phyloP scores from a whole-genome alignment of 2,113 vertebrate genomes.

The Urocitellus parryii region DNA sequence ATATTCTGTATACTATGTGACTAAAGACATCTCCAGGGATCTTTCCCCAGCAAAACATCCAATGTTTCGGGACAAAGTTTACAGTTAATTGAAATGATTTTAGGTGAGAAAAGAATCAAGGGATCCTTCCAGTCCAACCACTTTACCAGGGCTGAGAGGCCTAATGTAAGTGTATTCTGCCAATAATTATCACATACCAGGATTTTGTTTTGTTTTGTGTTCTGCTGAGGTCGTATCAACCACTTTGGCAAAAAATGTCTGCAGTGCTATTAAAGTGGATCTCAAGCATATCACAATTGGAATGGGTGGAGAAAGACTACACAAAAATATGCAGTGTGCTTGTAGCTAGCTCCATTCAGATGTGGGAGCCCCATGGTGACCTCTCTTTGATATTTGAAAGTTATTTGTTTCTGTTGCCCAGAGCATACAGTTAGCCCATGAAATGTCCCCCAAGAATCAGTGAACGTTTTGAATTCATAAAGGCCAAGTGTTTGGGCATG shows the following conservation, averaged over 20 bases:
- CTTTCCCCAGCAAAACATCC: too few species aligned
- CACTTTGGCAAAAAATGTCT: neutral
- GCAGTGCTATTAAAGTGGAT: neutral
- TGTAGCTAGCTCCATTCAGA: neutral
- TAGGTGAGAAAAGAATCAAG: neutral
- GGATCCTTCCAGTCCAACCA: neutral
- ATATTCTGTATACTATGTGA: neutral
- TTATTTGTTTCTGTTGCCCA: too few species aligned
- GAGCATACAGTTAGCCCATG: too few species aligned
- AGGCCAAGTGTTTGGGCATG: neutral
- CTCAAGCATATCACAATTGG: neutral
- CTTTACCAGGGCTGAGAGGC: neutral
- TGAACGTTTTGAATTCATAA: neutral
- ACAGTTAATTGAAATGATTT: neutral
- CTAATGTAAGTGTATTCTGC: neutral
- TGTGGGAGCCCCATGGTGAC: neutral
- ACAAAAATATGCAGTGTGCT: neutral
- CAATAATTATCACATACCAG: too few species aligned
- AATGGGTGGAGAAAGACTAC: neutral
- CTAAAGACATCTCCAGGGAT: neutral
- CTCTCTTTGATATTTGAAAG: neutral
- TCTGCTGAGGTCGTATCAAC: neutral
- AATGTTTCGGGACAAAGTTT: neutral
- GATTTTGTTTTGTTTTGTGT: neutral
- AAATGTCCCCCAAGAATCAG: neutral